Conservation (phyloP, 2,888 invertebrate genomes). For the Zeuzera pyrina region DNA sequence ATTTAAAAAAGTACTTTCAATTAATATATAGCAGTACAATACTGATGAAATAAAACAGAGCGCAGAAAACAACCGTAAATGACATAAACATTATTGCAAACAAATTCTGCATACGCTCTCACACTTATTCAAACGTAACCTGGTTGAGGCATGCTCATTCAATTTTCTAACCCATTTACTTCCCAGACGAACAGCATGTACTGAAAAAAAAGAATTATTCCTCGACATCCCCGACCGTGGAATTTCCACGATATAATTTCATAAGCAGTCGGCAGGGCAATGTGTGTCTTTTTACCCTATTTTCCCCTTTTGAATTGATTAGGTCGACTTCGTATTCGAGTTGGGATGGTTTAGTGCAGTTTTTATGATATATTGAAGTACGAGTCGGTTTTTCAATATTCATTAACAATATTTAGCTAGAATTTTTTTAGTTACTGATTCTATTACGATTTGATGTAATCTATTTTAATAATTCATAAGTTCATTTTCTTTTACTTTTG, state of each 20-base stretch:
- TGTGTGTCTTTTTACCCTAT: slow-evolving; percentile 56
- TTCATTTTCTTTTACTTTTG: no score
- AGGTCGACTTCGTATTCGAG: slow-evolving; percentile 59
- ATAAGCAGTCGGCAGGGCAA: slow-evolving; percentile 51
- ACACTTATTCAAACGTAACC: slow-evolving; percentile 59
- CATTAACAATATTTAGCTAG: slow-evolving; percentile 23
- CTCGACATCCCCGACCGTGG: slow-evolving; percentile 45
- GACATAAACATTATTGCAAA: slow-evolving; percentile 44
- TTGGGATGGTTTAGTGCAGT: slow-evolving; percentile 37
- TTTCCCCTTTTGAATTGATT: slow-evolving; percentile 69
- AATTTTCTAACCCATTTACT: slow-evolving; percentile 74
- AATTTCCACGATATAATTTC: slow-evolving; percentile 67
- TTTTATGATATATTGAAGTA: slow-evolving; percentile 25
- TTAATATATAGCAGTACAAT: neutral
- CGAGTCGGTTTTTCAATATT: slow-evolving; percentile 38
- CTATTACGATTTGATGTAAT: no score
- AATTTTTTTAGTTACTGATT: neutral
- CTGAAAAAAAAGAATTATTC: slow-evolving; percentile 35
- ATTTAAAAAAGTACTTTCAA: no score
- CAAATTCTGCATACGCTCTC: slow-evolving; percentile 37
- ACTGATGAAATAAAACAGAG: slow-evolving; percentile 26
- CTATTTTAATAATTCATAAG: no score
- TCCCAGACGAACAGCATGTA: slow-evolving; percentile 59
- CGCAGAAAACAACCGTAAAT: slow-evolving; percentile 25
- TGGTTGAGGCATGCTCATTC: slow-evolving; percentile 56